Percentiles rank a stretch among this genome's conserved stretches.
Conservation (phyloP, 2,888 invertebrate species). For the Macroteleia sp. region DNA sequence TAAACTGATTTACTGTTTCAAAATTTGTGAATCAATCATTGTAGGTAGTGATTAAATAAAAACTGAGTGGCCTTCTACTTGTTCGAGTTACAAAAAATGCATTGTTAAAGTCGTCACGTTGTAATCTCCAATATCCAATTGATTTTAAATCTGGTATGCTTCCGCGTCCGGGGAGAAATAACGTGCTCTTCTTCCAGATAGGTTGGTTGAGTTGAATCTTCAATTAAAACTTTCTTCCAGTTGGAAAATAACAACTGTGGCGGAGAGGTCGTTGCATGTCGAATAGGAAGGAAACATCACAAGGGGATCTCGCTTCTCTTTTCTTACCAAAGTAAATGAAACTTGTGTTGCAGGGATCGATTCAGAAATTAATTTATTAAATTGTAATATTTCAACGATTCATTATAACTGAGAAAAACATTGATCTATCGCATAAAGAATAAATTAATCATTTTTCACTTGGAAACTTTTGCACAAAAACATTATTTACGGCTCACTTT, state of each 20-base stretch:
- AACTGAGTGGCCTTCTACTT: conserved; percentile 32
- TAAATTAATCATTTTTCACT: too few relatives aligned
- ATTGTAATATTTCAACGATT: conserved; percentile 52
- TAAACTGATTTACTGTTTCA: conserved; percentile 47
- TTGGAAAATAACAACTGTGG: conserved; percentile 74
- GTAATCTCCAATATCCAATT: conserved; percentile 79
- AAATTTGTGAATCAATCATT: conserved; percentile 40
- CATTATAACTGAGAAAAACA: too few relatives aligned
- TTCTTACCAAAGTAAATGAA: conserved; percentile 63
- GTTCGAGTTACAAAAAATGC: conserved; percentile 52
- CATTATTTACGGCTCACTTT: too few relatives aligned
- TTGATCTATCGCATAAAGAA: too few relatives aligned
- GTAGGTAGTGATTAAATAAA: conserved; percentile 40
- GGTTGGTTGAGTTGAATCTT: conserved; percentile 71
- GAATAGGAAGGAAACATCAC: conserved; percentile 72
- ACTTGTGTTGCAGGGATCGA: conserved; percentile 35
- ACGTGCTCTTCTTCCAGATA: conserved; percentile 66
- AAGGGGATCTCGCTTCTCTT: conserved; percentile 64
- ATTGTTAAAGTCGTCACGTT: conserved; percentile 79
- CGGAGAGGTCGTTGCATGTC: conserved; percentile 69
- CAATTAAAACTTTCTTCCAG: conserved; percentile 77
- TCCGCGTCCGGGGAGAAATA: conserved; percentile 71
- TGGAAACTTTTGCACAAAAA: too few relatives aligned
- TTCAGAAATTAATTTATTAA: conserved; percentile 53
- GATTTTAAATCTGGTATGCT: conserved; percentile 78